phyloP scores from a whole-genome alignment of 2,888 invertebrate species.

The Saturnia pavonia region DNA sequence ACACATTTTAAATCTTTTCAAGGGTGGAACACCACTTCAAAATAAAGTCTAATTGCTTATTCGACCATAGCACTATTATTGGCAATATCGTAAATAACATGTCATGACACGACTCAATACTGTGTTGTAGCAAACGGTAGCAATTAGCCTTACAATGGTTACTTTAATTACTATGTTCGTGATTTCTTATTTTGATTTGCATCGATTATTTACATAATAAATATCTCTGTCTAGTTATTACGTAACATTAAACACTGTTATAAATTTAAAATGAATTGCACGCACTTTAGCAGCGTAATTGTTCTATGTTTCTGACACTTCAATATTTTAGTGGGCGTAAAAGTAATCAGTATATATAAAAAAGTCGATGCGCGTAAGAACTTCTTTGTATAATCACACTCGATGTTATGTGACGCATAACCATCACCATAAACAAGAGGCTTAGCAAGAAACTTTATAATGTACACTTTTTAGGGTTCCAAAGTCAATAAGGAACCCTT shows the following conservation, averaged over 20 bases:
- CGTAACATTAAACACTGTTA: not conserved
- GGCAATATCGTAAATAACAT: constrained; percentile 10
- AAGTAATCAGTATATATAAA: too few relatives aligned
- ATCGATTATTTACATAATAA: constrained; percentile 1
- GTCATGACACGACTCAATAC: not conserved
- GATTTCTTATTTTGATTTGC: not conserved
- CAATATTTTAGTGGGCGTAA: too few relatives aligned
- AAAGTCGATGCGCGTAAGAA: too few relatives aligned
- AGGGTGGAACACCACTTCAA: too few relatives aligned
- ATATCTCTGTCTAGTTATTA: not conserved
- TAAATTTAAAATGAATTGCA: not conserved
- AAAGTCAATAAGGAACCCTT: too few relatives aligned
- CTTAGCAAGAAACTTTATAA: too few relatives aligned
- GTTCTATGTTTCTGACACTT: not conserved
- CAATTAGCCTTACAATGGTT: not conserved
- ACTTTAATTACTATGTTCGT: not conserved
- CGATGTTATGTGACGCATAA: too few relatives aligned
- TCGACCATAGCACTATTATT: not conserved
- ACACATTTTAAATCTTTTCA: too few relatives aligned
- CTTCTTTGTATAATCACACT: too few relatives aligned
- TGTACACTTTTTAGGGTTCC: too few relatives aligned
- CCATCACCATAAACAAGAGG: too few relatives aligned
- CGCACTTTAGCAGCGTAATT: not conserved
- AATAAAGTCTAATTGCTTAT: not conserved
- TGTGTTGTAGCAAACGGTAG: not conserved